Evolutionary conservation across 2,113 vertebrate genomes (phyloP).

Genomic region (Clarias gariepinus): DNA sequence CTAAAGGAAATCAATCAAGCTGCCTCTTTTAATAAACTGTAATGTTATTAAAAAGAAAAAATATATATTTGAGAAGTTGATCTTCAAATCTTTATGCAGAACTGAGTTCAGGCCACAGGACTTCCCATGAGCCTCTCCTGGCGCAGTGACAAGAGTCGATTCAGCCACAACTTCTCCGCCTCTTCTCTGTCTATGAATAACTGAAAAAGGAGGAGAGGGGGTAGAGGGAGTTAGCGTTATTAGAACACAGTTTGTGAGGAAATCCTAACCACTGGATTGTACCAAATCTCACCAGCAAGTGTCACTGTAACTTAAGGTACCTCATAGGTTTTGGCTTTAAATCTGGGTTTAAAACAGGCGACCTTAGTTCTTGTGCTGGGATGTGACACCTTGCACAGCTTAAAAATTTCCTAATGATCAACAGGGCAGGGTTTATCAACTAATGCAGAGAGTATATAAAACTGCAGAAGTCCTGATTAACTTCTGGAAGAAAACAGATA

Average conservation of each 20-base stretch:
- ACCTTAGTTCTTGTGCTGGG: neutral
- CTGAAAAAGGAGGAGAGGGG: constrained; percentile 65
- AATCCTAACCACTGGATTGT: neutral
- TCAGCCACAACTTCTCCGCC: constrained; percentile 91
- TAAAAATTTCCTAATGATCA: neutral
- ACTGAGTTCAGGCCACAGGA: constrained; percentile 78
- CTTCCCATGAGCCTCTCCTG: constrained; percentile 95
- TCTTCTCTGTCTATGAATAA: constrained; percentile 89
- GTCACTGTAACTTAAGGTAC: constrained; percentile 1
- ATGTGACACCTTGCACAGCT: neutral
- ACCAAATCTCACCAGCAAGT: neutral
- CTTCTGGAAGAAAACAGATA: neutral
- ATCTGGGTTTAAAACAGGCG: neutral
- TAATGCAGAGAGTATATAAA: neutral
- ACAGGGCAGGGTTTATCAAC: neutral
- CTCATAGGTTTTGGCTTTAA: neutral
- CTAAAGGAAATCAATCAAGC: neutral
- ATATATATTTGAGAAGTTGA: neutral
- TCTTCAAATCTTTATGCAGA: neutral
- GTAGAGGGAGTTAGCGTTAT: neutral
- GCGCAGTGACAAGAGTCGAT: constrained; percentile 84
- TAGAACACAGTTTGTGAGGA: neutral
- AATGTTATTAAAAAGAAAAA: neutral
- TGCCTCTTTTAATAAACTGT: neutral
- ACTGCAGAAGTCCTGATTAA: neutral